Base-by-base conservation (phyloP, 2,797 vertebrate species). In the Hyperoplus lanceolatus region DNA sequence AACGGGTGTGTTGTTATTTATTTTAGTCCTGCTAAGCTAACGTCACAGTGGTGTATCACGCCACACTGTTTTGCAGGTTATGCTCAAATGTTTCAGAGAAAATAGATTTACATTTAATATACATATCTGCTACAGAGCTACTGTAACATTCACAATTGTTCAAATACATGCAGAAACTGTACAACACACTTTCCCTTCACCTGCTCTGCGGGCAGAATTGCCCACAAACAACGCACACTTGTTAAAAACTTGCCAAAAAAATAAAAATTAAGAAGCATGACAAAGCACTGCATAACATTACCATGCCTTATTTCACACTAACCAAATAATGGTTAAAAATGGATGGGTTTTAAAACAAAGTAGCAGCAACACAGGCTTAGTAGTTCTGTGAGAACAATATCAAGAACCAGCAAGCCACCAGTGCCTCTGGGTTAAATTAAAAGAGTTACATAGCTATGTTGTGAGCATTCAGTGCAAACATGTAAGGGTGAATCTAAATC, bases 341-440 rank as follows among this genome's bases (percentile, higher is more conserved):
- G 29, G 5, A 85, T 67, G 70, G 63, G 62, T 80, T 85, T 75
- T 85, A 80, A 92, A 90, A 90, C 48, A 80, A 84, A 83, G 91
- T 95, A 97, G 95, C 95, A 97, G 96, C 94, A 95, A 94, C 87
- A 91, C 90, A 85, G 80, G 88, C 86, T 95, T 94, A 91, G 81
- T 94, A 91, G 81, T 90, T 92, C 88, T 93, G 82, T 87, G 91
- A 92, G 90, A 94, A 93, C 88, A 70, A 89, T 94, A 85, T 85
- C 6, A 89, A 92, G 80, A 94, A 94, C 87, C 79, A 91, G 94
- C 93, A 95, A 96, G 95, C 94, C 93, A 85, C 96, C 95, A 73
- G 96, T 95, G 96, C 96, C 93, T 96, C 95, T 95, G 89, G 85
- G 43, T 88, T 85, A 79, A 95, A 96, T 87, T 90, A 93, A 77